Evolutionary conservation across 37 sponge, comb jelly and placozoan genomes (phyloP).

Genomic region (Ephydatia muelleri): DNA sequence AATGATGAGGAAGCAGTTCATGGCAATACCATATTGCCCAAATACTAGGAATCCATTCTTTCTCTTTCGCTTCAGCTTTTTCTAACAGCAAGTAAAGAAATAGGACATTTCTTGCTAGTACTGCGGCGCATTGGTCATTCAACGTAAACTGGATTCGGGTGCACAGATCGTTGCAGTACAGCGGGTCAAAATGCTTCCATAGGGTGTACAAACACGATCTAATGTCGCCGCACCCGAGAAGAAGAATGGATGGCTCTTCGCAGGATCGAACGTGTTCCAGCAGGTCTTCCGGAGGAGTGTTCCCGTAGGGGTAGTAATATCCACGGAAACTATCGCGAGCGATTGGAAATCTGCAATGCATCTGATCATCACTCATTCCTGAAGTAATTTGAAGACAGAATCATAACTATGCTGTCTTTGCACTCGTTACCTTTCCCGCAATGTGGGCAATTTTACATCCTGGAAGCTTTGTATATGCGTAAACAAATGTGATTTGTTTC

Average conservation of each 20-base stretch:
- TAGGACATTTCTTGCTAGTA: slow-evolving; percentile 42
- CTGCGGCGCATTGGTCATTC: slow-evolving; percentile 43
- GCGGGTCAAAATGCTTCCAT: slow-evolving; percentile 51
- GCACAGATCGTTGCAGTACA: neutral
- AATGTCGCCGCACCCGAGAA: slow-evolving; percentile 54
- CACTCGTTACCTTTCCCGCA: too few species aligned
- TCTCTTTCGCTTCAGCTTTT: neutral
- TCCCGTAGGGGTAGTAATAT: slow-evolving; percentile 36
- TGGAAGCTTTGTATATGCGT: too few species aligned
- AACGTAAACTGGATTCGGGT: slow-evolving; percentile 29
- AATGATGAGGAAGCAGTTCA: slow-evolving; percentile 38
- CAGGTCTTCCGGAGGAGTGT: slow-evolving; percentile 37
- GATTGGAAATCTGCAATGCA: neutral
- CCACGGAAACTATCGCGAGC: neutral
- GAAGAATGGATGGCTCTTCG: slow-evolving; percentile 25
- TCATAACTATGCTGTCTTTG: too few species aligned
- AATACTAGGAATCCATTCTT: slow-evolving; percentile 33
- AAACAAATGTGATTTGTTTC: too few species aligned
- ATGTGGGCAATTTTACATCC: too few species aligned
- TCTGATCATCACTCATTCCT: too few species aligned
- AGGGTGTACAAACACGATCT: slow-evolving; percentile 51
- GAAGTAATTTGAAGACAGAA: too few species aligned
- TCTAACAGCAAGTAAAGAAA: slow-evolving; percentile 33
- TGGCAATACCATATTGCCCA: slow-evolving; percentile 67
- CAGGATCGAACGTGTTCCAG: slow-evolving; percentile 2